Evolutionary conservation across 2,888 invertebrate genomes (phyloP).

Genomic region (Agrenia bidenticulata): DNA sequence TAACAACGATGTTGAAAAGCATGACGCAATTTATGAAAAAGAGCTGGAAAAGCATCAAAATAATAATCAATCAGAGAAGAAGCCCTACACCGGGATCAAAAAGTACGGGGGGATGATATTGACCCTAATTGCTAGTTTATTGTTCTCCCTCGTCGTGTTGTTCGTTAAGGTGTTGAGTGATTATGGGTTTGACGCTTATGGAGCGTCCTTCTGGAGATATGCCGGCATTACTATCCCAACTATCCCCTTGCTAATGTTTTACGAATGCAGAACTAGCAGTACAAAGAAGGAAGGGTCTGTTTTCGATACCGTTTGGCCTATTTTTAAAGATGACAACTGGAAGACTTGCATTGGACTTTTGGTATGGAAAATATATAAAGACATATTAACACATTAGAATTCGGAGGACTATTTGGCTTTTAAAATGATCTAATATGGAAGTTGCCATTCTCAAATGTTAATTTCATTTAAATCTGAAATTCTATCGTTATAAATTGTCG

Average conservation of each 20-base stretch:
- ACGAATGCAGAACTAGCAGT: conserved; percentile 33
- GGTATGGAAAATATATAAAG: no score
- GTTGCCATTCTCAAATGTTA: no score
- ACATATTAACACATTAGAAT: no score
- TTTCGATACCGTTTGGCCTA: conserved; percentile 42
- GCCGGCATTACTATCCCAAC: conserved; percentile 41
- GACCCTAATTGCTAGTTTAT: conserved; percentile 40
- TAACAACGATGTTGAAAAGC: background rate
- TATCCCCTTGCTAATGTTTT: conserved; percentile 42
- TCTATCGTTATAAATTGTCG: no score
- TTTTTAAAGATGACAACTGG: conserved; percentile 40
- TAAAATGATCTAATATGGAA: no score
- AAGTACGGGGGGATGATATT: conserved; percentile 44
- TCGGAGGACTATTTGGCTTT: no score
- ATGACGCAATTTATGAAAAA: background rate
- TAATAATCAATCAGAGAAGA: conserved; percentile 17
- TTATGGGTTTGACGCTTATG: conserved; percentile 40
- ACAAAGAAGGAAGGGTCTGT: conserved; percentile 26
- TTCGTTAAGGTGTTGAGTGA: conserved; percentile 42
- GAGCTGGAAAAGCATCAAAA: background rate
- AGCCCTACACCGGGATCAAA: conserved; percentile 37
- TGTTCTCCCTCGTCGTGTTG: conserved; percentile 42
- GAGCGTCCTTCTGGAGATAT: conserved; percentile 47
- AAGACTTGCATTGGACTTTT: conserved; percentile 44
- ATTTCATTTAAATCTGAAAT: no score